Evolutionary conservation across 53 echinoderm and acorn worm species (phyloP).

Genomic region (Mesocentrotus franciscanus): DNA sequence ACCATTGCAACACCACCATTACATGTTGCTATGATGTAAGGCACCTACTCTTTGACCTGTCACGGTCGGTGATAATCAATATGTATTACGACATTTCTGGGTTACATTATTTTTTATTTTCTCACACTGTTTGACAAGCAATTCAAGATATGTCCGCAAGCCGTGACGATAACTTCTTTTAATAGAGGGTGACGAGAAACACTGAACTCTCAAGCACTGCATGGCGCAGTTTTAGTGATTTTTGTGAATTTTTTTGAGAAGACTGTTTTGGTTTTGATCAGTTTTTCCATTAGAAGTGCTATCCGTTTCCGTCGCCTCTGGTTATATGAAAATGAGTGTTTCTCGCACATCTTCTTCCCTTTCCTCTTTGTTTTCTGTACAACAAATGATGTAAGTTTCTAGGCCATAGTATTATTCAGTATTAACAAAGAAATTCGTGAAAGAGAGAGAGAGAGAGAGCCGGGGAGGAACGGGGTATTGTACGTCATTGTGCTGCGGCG

Average conservation of each 20-base stretch:
- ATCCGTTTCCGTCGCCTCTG: background rate
- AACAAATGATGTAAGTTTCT: background rate
- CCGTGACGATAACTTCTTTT: background rate
- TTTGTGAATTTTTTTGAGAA: background rate
- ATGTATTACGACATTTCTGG: background rate
- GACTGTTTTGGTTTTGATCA: background rate
- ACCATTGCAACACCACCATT: background rate
- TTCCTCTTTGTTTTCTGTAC: background rate
- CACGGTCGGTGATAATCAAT: background rate
- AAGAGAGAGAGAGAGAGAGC: background rate
- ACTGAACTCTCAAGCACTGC: background rate
- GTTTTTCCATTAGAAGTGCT: background rate
- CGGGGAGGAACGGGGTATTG: background rate
- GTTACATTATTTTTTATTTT: background rate
- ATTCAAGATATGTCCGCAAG: background rate
- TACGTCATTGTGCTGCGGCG: background rate
- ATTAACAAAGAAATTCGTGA: background rate
- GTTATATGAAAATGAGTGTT: background rate
- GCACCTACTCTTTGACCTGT: background rate
- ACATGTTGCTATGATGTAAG: background rate
- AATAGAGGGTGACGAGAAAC: background rate
- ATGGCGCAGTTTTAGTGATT: background rate
- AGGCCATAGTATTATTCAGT: background rate
- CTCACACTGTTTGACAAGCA: conserved; percentile 16
- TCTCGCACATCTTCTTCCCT: background rate